Base-by-base conservation (phyloP, 2,888 invertebrate species). In the Stomorhina lunata region DNA sequence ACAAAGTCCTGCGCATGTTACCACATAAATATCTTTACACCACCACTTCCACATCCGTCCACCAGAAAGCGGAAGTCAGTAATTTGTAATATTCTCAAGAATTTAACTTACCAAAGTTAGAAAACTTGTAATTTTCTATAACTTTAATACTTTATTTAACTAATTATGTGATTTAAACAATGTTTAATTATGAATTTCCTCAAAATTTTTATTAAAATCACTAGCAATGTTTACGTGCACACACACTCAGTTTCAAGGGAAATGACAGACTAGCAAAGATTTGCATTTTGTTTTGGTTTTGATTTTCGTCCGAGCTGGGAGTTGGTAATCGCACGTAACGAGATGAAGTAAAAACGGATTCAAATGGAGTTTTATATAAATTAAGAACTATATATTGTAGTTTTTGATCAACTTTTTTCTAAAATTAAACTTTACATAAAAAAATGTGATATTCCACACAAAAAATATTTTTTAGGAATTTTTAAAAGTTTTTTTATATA, bases 51-150 rank as follows among this genome's bases (percentile, higher is more conserved):
- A 69, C 68, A 69, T 77, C 77, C 77, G 69, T 77, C 59, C 32
- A 32, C 45, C 72, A 57, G 55, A 84, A 84, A 86, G 84, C 86
- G 86, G 86, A 87, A 87, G 86, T 87, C 84, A 85, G 85, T 85
- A 85, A 80, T 87, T 86, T 84, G 57, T 85, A 81, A 80, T 81
- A 85, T 86, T 85, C 78, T 79, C 71, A 12, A 29, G 20, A 43
- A 61, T 55, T n/a, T 0, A 15, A 48, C 66, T 72, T 77, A 77
- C 81, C 69, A 48, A 53, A 17, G 7, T 22, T 17, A 50, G 50
- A 71, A 55, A 27, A 27, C 25, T 32, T 61, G 4, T 61, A 4
- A 48, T 17, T 17, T 61, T 37, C 20, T 4, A 10, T 17, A 34
- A 68, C 12, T 77, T 45, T 53, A 53, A 50, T 12, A 15, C 37